phyloP scores from a whole-genome alignment of 2,888 invertebrate genomes.

The Lagria hirta region DNA sequence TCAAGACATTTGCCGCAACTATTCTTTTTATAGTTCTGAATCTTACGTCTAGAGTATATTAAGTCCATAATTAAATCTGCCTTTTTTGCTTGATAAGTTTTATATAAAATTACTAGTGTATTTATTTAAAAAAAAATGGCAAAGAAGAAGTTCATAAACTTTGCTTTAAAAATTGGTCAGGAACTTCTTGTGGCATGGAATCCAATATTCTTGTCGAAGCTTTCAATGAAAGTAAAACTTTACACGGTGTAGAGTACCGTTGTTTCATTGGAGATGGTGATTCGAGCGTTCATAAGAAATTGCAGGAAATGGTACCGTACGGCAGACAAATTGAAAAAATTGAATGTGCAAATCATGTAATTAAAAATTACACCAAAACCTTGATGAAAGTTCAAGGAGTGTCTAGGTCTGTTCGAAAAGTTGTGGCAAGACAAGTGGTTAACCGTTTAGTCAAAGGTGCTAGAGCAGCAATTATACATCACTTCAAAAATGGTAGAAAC shows the following conservation, averaged over 20 bases:
- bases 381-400: not conserved
- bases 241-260: slow-evolving; percentile 25
- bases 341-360: slow-evolving; percentile 31
- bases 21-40: too few species aligned
- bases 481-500: too few species aligned
- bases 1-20: too few species aligned
- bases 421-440: not conserved
- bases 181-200: slow-evolving; percentile 29
- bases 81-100: too few species aligned
- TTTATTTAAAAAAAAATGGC: too few species aligned
- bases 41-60: too few species aligned
- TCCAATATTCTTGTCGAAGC: slow-evolving; percentile 29
- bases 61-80: too few species aligned
- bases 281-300: slow-evolving; percentile 27
- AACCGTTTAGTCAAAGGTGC: slow-evolving; percentile 3
- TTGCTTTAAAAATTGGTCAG: slow-evolving; percentile 32
- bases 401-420: not conserved
- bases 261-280: slow-evolving; percentile 31
- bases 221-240: slow-evolving; percentile 26
- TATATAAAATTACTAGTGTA: too few species aligned
- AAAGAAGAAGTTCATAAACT: slow-evolving; percentile 9
- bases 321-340: slow-evolving; percentile 29
- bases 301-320: slow-evolving; percentile 30
- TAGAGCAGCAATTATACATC: slow-evolving; percentile 1
- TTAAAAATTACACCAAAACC: slow-evolving; percentile 30